Base-by-base conservation (phyloP, 2,797 vertebrate genomes). In the Aulostomus chinensis region DNA sequence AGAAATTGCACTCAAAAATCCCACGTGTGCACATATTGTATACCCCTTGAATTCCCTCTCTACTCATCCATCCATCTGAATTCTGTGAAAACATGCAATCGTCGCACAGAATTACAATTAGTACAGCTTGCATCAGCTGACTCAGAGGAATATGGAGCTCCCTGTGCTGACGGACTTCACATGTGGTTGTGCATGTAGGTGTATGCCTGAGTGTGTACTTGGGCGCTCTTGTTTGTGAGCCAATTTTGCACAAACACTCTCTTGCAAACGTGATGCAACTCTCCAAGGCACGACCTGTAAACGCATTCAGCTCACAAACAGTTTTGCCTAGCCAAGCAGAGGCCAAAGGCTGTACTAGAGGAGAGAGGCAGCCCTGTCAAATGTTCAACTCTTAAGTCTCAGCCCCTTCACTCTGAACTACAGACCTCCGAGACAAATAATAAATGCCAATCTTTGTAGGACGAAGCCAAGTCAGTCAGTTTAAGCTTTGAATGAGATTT, bases 401-500 rank as follows among this genome's bases (percentile, higher is more conserved):
- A 52, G 26, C 64, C 60, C 47, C 54, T 60, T 52, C 6, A 2
- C 1, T 40, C 18, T 58, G 70, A 78, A 74, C 72, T 28, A 46
- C 61, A 52, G 73, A 81, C 77, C 82, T 79, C 3, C 7, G 78
- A 86, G 78, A 84, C 78, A 81, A 83, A 88, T 82, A 84, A 72
- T 58, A 86, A 82, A 81, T 70, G 81, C 74, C 70, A 70, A 78
- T 85, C 81, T 84, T 85, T 65, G 66, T 73, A 82, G 78, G 73
- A 74, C 45, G 60, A 50, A 79, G 78, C 76, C 66, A 65, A 84
- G 80, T 78, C 85, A 77, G 73, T 87, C 82, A 80, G 61, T 82
- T 80, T 88, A 86, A 86, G 86, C 86, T 86, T 79, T 33, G 84
- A 89, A 92, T 92, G 88, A 92, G 91, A 92, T 92, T 91, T 92